Conservation (phyloP, 2,888 invertebrate species). For the Caenorhabditis japonica region DNA sequence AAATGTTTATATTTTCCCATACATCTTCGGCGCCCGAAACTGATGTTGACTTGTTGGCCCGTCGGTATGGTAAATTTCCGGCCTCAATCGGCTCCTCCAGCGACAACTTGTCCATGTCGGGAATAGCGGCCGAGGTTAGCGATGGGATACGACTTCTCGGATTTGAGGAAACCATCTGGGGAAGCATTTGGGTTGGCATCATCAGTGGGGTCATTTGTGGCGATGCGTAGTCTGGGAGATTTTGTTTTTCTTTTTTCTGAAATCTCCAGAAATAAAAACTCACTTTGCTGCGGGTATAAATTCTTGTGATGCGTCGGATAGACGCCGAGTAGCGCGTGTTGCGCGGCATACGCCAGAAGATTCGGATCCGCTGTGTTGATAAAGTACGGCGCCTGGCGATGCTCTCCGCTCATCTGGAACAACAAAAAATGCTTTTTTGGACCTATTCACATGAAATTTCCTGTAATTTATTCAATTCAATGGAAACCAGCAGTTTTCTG, state of each 20-base stretch:
- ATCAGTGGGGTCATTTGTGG: slow-evolving; percentile 15
- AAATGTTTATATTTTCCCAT: not conserved
- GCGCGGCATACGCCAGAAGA: slow-evolving; percentile 24
- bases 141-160: not conserved
- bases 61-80: slow-evolving; percentile 28
- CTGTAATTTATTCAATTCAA: too few species aligned
- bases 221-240: not conserved
- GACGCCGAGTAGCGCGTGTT: slow-evolving; percentile 22
- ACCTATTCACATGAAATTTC: too few species aligned
- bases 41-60: slow-evolving; percentile 20
- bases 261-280: too few species aligned
- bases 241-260: too few species aligned
- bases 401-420: slow-evolving; percentile 40
- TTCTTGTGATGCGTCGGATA: slow-evolving; percentile 25
- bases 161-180: not conserved
- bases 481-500: too few species aligned
- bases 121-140: slow-evolving; percentile 7
- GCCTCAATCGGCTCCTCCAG: slow-evolving; percentile 47
- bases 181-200: not conserved
- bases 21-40: slow-evolving; percentile 26
- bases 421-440: too few species aligned
- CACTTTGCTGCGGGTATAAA: slow-evolving; percentile 23
- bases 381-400: slow-evolving; percentile 26
- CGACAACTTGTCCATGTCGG: slow-evolving; percentile 36
- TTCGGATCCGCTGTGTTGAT: slow-evolving; percentile 26